Evolutionary conservation across 2,113 vertebrate genomes (phyloP), one percentile per base, ranked within the genome.

Genomic region (Chlorodrepanis virens): DNA sequence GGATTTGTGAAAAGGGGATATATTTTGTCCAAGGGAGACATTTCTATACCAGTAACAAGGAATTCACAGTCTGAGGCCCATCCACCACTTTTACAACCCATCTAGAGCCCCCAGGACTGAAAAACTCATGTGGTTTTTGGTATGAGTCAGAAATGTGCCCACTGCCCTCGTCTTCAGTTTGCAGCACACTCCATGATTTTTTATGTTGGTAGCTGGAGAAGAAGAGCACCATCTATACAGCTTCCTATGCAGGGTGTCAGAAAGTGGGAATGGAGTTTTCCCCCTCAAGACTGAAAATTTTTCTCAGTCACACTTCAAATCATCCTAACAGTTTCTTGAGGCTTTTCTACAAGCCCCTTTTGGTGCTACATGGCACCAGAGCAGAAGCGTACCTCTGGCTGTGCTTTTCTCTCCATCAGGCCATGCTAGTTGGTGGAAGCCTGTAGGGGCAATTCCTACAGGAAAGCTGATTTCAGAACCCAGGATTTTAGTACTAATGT

Each of bases 381-480:
- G 35, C 49, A 54, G 39, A 57, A 50, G 29, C 59, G 6, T 98
- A 99, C 99, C 99, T 95, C 98, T 98, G 78, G 99, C 99, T 45
- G 99, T 99, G 93, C 99, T 99, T 96, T 98, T 93, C 97, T 99
- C 99, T 40, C 99, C 99, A 40, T 99, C 99, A 4, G 98, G 98
- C 98, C 99, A 99, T 42, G 98, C 98, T 21, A 99, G 95, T 61
- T 98, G 98, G 93, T 99, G 99, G 77, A 99, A 99, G 40, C 98
- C 98, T 0, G 99, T 99, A 1, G 99, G 99, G 4, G 99, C 98
- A 0, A 99, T 99, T n/a, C 99, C 98, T 9, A 99, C 98, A 5
- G 99, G 99, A 56, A 98, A 99, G 82, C 97, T 98, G 97, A 99
- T 98, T 94, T 99, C 98, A 2, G 95, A 97, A 6, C 99, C 99